These are phyloP conservation scores for Drosophila neutralis DNA, from an alignment of 2,888 invertebrate genomes.

Conservation along the genomic window DNA sequence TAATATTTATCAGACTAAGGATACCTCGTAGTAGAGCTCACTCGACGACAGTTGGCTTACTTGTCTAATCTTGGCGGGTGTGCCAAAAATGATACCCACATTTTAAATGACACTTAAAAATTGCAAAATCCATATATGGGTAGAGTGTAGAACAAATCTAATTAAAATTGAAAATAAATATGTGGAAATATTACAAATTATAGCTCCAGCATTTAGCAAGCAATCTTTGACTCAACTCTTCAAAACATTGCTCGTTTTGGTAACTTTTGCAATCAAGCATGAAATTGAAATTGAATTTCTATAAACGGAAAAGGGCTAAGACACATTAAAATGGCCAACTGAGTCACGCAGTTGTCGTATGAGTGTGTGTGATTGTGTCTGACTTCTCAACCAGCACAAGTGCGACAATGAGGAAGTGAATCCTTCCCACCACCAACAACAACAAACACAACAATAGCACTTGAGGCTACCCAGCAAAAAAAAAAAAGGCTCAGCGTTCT, in stretches of 20 bases:
- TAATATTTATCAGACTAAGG: not conserved
- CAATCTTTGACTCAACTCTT: not conserved
- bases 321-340: conserved; percentile 48
- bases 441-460: conserved; percentile 14
- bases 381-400: conserved; percentile 30
- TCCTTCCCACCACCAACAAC: conserved; percentile 16
- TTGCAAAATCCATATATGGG: not conserved
- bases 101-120: not conserved
- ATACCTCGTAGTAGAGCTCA: not conserved
- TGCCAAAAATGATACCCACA: not conserved
- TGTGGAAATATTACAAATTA: not conserved
- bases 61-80: not conserved
- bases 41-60: not conserved
- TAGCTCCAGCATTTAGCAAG: not conserved
- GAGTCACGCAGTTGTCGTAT: conserved; percentile 19
- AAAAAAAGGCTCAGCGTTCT: conserved; percentile 60
- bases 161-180: not conserved
- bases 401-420: conserved; percentile 47
- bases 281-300: conserved; percentile 53
- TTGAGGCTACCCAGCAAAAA: conserved; percentile 27
- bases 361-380: conserved; percentile 7
- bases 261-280: conserved; percentile 37
- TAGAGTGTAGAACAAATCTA: not conserved
- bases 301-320: conserved; percentile 32
- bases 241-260: not conserved